Evolutionary conservation across 2,888 invertebrate genomes (phyloP).

Genomic region (Drosophila aldrichi): DNA sequence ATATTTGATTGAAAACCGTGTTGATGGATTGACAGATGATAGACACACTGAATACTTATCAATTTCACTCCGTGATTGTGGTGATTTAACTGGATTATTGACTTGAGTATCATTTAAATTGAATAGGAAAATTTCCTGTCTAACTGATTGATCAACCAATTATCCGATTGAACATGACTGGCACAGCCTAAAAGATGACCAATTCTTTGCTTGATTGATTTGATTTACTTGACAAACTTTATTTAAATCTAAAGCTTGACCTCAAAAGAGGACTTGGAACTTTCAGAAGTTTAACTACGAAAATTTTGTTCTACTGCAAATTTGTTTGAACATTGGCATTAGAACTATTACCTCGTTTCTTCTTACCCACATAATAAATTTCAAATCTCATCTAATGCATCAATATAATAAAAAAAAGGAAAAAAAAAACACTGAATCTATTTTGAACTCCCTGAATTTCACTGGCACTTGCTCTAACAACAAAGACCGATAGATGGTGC

Average conservation of each 20-base stretch:
- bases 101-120: no score
- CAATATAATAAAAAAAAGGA: not conserved
- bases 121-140: no score
- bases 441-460: not conserved
- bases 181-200: no score
- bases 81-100: no score
- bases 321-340: not conserved
- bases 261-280: not conserved
- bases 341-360: not conserved
- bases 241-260: not conserved
- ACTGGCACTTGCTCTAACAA: conserved; percentile 5
- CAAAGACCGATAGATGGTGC: not conserved
- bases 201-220: no score
- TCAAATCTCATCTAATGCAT: not conserved
- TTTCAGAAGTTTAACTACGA: not conserved
- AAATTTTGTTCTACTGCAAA: not conserved
- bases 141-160: not conserved
- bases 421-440: not conserved
- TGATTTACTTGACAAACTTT: not conserved
- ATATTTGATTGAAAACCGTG: no score
- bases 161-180: no score
- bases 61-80: no score
- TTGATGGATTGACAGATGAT: no score
- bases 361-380: not conserved
- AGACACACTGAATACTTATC: no score